phyloP scores from a whole-genome alignment of 1,140 invertebrate species.

The Scaptomyza montana region DNA sequence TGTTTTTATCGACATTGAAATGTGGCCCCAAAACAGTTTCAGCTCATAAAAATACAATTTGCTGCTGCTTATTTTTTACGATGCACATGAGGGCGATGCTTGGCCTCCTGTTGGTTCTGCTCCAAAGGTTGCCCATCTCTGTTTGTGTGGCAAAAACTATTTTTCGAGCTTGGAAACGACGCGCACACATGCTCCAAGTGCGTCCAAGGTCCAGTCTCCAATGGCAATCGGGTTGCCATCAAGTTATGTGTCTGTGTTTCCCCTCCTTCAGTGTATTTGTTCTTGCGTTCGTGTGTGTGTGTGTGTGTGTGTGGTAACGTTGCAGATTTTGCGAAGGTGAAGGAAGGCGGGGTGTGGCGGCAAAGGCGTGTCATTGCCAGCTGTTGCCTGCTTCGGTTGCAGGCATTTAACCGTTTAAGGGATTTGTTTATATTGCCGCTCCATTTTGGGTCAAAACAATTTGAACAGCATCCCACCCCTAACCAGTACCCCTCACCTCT shows the following conservation, averaged over 20 bases:
- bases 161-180: slow-evolving; percentile 76
- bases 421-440: slow-evolving; percentile 73
- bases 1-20: slow-evolving; percentile 81
- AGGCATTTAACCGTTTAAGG: slow-evolving; percentile 79
- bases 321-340: background rate
- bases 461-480: background rate
- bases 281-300: background rate
- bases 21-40: slow-evolving; percentile 82
- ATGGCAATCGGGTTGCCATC: slow-evolving; percentile 47
- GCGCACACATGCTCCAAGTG: slow-evolving; percentile 78
- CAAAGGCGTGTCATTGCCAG: slow-evolving; percentile 44
- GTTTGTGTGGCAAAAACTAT: slow-evolving; percentile 64
- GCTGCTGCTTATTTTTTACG: slow-evolving; percentile 82
- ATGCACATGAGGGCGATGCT: slow-evolving; percentile 78
- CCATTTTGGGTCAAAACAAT: slow-evolving; percentile 47
- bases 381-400: slow-evolving; percentile 64
- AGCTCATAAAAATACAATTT: slow-evolving; percentile 83
- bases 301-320: background rate
- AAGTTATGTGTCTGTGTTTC: slow-evolving; percentile 40
- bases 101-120: slow-evolving; percentile 32
- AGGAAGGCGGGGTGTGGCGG: background rate
- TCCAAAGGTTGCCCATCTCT: slow-evolving; percentile 16
- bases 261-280: background rate
- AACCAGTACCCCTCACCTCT: too few species aligned
- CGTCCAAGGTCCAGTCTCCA: slow-evolving; percentile 59